Base-by-base conservation (phyloP, 2,113 vertebrate species). In the Prinia subflava region DNA sequence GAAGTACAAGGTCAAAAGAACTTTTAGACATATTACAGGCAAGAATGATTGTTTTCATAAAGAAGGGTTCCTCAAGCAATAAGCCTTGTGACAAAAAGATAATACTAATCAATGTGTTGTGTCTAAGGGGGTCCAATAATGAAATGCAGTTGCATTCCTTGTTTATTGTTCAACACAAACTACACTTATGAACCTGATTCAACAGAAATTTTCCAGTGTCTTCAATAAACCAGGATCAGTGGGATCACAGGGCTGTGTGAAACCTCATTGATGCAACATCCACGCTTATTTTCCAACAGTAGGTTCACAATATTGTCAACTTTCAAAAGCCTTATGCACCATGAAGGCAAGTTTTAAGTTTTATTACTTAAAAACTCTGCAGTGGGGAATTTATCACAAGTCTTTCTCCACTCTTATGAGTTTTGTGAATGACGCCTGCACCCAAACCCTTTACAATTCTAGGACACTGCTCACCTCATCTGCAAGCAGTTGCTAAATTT, bases 41-140 rank as follows among this genome's bases (percentile, higher is more conserved):
- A 94, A 90, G 94, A 96, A 90, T 23, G 22, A 95, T 93, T 92
- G 64, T 81, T 93, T 96, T 95, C 92, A 95, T 94, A 92, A 95
- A 71, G n/a, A 80, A 86, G 42, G 24, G 24, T 73, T 92, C 81
- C 85, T 88, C 76, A 92, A 78, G 87, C 79, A 88, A 88, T 95
- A 92, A 95, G 35, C 80, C 28, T 83, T 77, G 55, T 67, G 68
- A 83, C 60, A 90, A 95, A 90, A 93, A 86, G 57, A 79, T 42
- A 85, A 59, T 77, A 41, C 44, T 86, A 88, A 96, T 93, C 79
- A 80, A 86, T 88, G 67, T 77, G 52, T 64, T 70, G 35, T 71
- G 46, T 71, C 71, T 87, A 83, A 95, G 49, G 60, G 68, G 47
- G 14, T 47, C 19, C 52, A 92, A 70, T 52, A 94, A 90, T 1